Conservation (phyloP, 2,888 invertebrate species). For the Lutraria lutraria region DNA sequence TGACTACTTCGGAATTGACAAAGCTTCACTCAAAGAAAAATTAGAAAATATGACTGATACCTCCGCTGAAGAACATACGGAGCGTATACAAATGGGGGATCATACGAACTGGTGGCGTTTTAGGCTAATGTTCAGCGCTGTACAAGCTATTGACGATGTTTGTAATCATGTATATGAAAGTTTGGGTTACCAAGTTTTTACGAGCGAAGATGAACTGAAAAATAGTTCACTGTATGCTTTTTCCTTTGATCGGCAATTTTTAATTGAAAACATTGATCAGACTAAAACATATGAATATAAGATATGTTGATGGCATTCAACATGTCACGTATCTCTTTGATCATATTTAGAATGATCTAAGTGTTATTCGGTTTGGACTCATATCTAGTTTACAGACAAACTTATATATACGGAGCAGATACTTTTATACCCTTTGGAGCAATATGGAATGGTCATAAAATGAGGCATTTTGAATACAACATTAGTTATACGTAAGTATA, state of each 20-base stretch:
- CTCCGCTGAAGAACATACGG: constrained; percentile 14
- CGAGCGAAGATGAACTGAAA: constrained; percentile 21
- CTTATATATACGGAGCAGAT: no score
- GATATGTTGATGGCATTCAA: no score
- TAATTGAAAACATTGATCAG: no score
- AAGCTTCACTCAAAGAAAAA: constrained; percentile 12
- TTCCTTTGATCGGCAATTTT: background rate
- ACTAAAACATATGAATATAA: no score
- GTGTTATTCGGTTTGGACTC: no score
- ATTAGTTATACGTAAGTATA: no score
- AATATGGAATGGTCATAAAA: no score
- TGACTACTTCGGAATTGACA: constrained; percentile 34
- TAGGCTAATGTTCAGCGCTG: constrained; percentile 4
- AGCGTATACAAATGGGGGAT: background rate
- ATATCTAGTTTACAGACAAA: no score
- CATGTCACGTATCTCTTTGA: no score
- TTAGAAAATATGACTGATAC: constrained; percentile 37
- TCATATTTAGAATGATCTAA: no score
- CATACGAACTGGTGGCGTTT: constrained; percentile 35
- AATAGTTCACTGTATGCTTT: constrained; percentile 14
- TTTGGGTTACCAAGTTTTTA: constrained; percentile 31
- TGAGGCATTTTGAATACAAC: no score
- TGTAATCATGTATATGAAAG: constrained; percentile 14
- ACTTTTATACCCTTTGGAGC: no score
- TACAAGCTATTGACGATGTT: constrained; percentile 35